Evolutionary conservation across 2,797 vertebrate species (phyloP).

Genomic region (Coluber constrictor): DNA sequence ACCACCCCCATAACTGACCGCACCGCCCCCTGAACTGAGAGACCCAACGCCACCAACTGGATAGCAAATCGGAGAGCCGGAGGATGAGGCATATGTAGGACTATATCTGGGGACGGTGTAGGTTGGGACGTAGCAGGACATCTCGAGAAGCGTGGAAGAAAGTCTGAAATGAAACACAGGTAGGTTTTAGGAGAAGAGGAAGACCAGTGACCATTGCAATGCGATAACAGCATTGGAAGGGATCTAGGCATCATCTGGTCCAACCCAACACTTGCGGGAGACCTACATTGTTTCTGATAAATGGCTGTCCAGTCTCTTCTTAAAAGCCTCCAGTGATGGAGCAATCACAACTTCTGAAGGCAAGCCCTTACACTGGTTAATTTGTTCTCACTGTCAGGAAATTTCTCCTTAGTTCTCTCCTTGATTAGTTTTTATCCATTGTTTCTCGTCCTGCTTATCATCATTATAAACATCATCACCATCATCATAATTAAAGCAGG

Average conservation of each 20-base stretch:
- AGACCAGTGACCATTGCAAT: neutral
- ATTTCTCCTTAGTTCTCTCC: neutral
- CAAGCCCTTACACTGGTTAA: neutral
- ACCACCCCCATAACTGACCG: rapidly evolving
- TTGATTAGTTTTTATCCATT: neutral
- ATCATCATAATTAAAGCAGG: no score
- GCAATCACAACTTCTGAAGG: no score
- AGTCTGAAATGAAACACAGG: neutral
- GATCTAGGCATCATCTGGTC: neutral
- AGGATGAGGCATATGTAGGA: neutral
- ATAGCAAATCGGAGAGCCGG: neutral
- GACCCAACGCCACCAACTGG: neutral
- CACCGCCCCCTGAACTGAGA: neutral
- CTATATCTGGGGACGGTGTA: neutral
- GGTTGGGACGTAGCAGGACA: neutral
- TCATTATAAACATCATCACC: no score
- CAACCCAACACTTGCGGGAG: neutral
- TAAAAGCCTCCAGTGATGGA: no score
- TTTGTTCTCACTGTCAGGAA: neutral
- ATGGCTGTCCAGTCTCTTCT: neutral
- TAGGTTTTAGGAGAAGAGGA: neutral
- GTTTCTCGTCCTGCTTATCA: neutral
- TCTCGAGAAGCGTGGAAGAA: neutral
- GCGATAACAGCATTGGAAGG: neutral
- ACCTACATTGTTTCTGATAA: neutral